These are phyloP conservation scores for Bursaphelenchus okinawaensis DNA, from an alignment of 2,888 invertebrate species.

Conservation along the genomic window DNA sequence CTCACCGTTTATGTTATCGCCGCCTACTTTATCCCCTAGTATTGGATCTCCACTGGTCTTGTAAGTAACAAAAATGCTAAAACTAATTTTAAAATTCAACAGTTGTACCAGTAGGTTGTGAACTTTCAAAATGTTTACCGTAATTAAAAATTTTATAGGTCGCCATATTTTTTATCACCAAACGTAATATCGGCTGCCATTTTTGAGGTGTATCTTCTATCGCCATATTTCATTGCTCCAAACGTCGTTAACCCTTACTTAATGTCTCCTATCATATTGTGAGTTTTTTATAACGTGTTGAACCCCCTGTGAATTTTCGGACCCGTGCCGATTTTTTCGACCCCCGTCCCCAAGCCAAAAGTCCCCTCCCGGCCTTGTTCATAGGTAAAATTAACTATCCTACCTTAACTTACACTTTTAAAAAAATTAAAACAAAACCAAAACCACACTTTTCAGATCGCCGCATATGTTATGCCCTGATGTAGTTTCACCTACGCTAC, in stretches of 20 bases:
- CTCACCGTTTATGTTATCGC: slow-evolving; percentile 32
- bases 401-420: background rate
- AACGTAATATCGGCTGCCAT: slow-evolving; percentile 35
- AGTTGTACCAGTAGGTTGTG: background rate
- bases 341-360: no score
- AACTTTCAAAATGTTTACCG: no score
- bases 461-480: slow-evolving; percentile 38
- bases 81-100: no score
- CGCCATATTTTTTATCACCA: slow-evolving; percentile 39
- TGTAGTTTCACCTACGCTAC: slow-evolving; percentile 37
- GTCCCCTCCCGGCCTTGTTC: no score
- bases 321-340: no score
- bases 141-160: no score
- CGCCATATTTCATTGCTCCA: slow-evolving; percentile 35
- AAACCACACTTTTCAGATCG: background rate
- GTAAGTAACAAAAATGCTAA: slow-evolving; percentile 12
- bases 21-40: slow-evolving; percentile 41
- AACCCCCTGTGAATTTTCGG: no score
- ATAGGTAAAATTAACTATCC: background rate
- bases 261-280: background rate
- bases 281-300: background rate
- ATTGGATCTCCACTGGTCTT: slow-evolving; percentile 36
- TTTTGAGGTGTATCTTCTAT: slow-evolving; percentile 45
- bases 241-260: slow-evolving; percentile 27
- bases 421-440: no score